Evolutionary conservation across 1,140 invertebrate genomes (phyloP).

Genomic region (Procambarus clarkii): DNA sequence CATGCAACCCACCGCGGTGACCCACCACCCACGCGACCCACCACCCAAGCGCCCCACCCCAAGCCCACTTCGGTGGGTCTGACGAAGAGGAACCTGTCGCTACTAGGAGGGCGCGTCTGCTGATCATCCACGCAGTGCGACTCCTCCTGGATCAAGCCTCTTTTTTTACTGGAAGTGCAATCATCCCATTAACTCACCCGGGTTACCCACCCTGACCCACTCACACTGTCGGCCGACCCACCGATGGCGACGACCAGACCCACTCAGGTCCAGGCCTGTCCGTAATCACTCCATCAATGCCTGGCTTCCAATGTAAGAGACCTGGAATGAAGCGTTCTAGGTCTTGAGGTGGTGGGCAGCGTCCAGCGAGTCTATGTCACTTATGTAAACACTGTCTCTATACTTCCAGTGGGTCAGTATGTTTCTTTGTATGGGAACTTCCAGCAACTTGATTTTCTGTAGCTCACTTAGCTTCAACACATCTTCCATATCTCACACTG

Average conservation of each 20-base stretch:
- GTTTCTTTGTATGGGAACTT: too few relatives aligned
- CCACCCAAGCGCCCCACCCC: not conserved
- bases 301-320: not conserved
- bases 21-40: not conserved
- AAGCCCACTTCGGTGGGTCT: not conserved
- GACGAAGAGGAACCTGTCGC: not conserved
- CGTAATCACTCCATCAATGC: not conserved
- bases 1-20: slow-evolving; percentile 44
- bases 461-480: too few relatives aligned
- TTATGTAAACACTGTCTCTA: too few relatives aligned
- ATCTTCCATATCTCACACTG: too few relatives aligned
- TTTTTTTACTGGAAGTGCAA: slow-evolving; percentile 44
- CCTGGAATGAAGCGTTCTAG: not conserved
- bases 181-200: slow-evolving; percentile 25
- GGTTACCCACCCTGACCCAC: not conserved
- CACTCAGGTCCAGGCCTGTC: not conserved
- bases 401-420: too few relatives aligned
- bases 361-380: too few relatives aligned
- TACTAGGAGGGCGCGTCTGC: not conserved
- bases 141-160: not conserved
- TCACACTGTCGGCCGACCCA: not conserved
- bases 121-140: too few relatives aligned
- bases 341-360: too few relatives aligned
- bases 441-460: too few relatives aligned
- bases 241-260: not conserved